phyloP scores from a whole-genome alignment of 2,797 vertebrate species.

The Lerista edwardsae region DNA sequence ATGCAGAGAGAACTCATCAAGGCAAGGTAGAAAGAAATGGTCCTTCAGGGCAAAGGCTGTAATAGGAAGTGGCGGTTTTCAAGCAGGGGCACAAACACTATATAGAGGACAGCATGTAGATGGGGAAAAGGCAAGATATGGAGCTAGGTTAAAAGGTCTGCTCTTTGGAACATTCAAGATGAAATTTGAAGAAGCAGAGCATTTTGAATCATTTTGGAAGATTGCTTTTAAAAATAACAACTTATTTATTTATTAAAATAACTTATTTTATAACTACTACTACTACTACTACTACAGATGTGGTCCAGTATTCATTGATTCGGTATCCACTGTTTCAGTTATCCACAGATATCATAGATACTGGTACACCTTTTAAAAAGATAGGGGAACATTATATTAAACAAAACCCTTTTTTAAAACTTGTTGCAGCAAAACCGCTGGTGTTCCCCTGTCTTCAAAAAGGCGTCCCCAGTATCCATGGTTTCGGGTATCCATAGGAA shows the following conservation, averaged over 20 bases:
- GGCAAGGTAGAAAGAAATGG: not conserved
- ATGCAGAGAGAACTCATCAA: not conserved
- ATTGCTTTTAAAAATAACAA: not conserved
- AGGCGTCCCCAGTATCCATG: too few species aligned
- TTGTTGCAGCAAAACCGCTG: too few species aligned
- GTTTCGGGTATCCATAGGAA: not conserved
- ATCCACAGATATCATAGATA: too few species aligned
- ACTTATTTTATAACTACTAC: too few species aligned
- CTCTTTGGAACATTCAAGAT: not conserved
- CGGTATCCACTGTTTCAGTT: too few species aligned
- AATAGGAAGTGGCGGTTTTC: not conserved
- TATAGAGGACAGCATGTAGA: not conserved
- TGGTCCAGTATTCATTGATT: too few species aligned
- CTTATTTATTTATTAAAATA: too few species aligned
- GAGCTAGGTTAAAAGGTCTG: not conserved
- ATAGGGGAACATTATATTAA: too few species aligned
- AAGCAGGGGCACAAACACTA: not conserved
- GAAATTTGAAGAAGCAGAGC: not conserved
- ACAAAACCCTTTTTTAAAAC: too few species aligned
- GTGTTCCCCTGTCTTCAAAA: too few species aligned
- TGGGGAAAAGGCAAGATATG: not conserved
- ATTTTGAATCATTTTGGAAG: not conserved
- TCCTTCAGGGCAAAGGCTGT: not conserved
- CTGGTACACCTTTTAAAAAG: too few species aligned
- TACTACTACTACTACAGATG: too few species aligned